Conservation (phyloP, 2,888 invertebrate species). For the Creontiades dilutus region DNA sequence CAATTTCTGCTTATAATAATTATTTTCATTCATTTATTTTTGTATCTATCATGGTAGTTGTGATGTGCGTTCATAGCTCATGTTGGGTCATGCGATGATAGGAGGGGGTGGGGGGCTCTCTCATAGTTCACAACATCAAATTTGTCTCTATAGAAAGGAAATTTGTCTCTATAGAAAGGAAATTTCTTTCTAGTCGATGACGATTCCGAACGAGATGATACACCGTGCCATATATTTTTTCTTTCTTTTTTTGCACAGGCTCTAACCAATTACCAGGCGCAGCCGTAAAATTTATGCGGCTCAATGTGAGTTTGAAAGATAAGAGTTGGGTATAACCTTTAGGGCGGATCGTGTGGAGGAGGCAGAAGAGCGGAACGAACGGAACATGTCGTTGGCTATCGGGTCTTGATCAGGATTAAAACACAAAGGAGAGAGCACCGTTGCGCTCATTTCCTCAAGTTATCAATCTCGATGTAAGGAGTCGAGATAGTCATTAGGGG, state of each 20-base stretch:
- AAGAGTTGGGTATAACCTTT: constrained; percentile 70
- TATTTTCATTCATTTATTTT: no score
- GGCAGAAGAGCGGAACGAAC: constrained; percentile 71
- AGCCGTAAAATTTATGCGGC: constrained; percentile 72
- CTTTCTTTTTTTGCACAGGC: constrained; percentile 61
- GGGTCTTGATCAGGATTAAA: constrained; percentile 71
- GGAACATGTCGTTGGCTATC: constrained; percentile 70
- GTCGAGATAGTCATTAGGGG: constrained; percentile 65
- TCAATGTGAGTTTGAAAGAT: constrained; percentile 68
- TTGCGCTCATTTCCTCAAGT: constrained; percentile 72
- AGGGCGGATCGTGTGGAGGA: constrained; percentile 69
- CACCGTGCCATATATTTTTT: background rate
- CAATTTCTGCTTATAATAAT: no score
- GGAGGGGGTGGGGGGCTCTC: no score
- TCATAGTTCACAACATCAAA: no score
- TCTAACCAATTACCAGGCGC: constrained; percentile 68
- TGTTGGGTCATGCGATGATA: no score
- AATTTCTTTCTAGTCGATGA: background rate
- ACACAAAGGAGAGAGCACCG: constrained; percentile 72
- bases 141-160: no score
- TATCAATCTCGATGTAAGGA: constrained; percentile 70
- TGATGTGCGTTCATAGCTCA: no score
- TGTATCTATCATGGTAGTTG: no score
- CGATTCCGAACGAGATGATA: background rate
- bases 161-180: background rate